phyloP scores from a whole-genome alignment of 2,113 vertebrate genomes.

The Capreolus pygargus region DNA sequence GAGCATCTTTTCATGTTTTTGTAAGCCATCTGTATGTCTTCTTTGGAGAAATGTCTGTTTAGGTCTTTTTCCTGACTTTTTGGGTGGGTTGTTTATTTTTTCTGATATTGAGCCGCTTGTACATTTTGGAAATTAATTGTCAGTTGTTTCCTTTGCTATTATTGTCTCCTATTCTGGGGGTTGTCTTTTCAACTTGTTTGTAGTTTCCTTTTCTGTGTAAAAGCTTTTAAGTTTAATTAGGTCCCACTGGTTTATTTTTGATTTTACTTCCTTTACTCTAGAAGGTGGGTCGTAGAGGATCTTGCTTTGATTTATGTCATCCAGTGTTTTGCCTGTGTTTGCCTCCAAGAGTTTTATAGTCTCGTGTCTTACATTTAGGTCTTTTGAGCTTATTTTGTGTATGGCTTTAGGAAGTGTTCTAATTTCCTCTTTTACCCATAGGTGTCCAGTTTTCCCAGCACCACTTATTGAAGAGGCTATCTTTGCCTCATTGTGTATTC shows the following conservation, averaged over 20 bases:
- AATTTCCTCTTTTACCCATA: not conserved
- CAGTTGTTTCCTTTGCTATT: not conserved
- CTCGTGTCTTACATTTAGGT: not conserved
- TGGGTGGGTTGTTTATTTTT: not conserved
- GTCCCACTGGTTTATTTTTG: not conserved
- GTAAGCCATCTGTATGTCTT: not conserved
- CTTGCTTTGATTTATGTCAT: not conserved
- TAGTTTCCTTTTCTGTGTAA: not conserved
- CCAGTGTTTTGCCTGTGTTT: not conserved
- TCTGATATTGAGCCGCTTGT: not conserved
- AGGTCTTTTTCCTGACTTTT: not conserved
- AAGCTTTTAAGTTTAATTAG: not conserved
- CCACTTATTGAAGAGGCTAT: not conserved
- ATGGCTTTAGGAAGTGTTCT: not conserved
- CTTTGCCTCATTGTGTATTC: not conserved
- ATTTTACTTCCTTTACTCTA: not conserved
- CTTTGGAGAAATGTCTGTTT: not conserved
- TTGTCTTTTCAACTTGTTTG: not conserved
- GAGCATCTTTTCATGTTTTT: not conserved
- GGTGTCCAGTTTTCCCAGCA: not conserved
- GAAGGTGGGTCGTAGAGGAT: not conserved
- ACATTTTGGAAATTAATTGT: not conserved
- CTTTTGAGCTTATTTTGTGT: not conserved
- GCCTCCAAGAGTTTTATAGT: not conserved
- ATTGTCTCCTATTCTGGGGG: not conserved